Evolutionary conservation across 2,888 invertebrate species (phyloP).

Genomic region (Leptura quadrifasciata): DNA sequence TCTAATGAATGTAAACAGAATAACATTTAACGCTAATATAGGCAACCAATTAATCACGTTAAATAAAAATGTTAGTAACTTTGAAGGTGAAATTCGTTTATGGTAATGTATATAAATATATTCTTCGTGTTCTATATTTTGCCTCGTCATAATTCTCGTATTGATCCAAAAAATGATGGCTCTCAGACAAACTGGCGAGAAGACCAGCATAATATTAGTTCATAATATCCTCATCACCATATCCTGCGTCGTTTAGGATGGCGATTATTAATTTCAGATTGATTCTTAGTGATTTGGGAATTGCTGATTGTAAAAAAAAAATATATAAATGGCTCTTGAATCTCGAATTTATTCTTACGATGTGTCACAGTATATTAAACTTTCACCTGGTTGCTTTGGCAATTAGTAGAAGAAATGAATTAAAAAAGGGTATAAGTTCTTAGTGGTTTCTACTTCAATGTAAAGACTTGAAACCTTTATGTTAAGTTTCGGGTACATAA

Average conservation of each 20-base stretch:
- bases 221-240: background rate
- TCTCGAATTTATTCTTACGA: too few relatives aligned
- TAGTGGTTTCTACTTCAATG: too few relatives aligned
- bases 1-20: background rate
- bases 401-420: too few relatives aligned
- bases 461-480: too few relatives aligned
- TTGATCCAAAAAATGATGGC: background rate
- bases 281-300: too few relatives aligned
- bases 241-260: background rate
- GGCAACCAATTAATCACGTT: constrained; percentile 1
- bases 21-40: background rate
- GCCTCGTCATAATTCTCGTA: background rate
- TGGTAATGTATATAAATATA: background rate
- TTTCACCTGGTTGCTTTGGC: too few relatives aligned
- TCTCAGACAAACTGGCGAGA: background rate
- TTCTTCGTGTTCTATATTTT: background rate
- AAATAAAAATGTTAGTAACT: background rate
- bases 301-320: too few relatives aligned
- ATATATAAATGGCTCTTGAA: too few relatives aligned
- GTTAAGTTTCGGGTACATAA: too few relatives aligned
- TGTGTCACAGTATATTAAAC: too few relatives aligned
- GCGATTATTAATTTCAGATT: too few relatives aligned
- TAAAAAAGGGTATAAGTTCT: too few relatives aligned
- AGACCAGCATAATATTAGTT: background rate
- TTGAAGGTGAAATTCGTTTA: background rate